These are phyloP conservation scores for Eucriotettix oculatus DNA, from an alignment of 2,888 invertebrate genomes.

Conservation along the genomic window DNA sequence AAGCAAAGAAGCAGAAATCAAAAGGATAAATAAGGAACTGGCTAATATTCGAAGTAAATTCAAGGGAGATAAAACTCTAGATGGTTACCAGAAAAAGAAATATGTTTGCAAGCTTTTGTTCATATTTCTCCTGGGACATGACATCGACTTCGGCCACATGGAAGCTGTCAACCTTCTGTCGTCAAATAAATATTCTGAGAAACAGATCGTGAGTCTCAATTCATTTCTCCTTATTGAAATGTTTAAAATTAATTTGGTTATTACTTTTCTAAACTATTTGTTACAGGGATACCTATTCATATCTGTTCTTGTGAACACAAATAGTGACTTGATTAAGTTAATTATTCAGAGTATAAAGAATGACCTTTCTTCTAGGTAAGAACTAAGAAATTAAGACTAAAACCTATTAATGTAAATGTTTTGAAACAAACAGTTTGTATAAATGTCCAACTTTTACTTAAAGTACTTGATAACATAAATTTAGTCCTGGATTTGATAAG, in stretches of 20 bases:
- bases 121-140: constrained; percentile 97
- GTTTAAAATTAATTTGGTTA: neutral
- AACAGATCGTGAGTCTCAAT: constrained; percentile 77
- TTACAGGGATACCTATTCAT: constrained; percentile 95
- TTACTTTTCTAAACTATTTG: constrained; percentile 13
- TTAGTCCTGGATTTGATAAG: too few relatives aligned
- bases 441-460: too few relatives aligned
- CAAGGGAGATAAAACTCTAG: constrained; percentile 98
- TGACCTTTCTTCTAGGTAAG: constrained; percentile 70
- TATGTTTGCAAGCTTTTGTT: constrained; percentile 99
- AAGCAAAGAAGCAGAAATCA: constrained; percentile 99
- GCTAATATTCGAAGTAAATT: constrained; percentile 99
- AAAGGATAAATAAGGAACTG: constrained; percentile 97
- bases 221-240: too few relatives aligned
- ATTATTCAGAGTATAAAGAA: constrained; percentile 99
- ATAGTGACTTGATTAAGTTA: constrained; percentile 95
- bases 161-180: constrained; percentile 98
- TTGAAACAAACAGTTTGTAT: too few relatives aligned
- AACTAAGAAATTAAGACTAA: neutral
- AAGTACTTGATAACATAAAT: too few relatives aligned
- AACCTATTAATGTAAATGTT: neutral
- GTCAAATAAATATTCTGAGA: constrained; percentile 99
- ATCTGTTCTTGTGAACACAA: constrained; percentile 96
- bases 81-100: constrained; percentile 99
- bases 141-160: constrained; percentile 99